Conservation (phyloP, 2,113 vertebrate genomes). For the Pristiophorus japonicus region DNA sequence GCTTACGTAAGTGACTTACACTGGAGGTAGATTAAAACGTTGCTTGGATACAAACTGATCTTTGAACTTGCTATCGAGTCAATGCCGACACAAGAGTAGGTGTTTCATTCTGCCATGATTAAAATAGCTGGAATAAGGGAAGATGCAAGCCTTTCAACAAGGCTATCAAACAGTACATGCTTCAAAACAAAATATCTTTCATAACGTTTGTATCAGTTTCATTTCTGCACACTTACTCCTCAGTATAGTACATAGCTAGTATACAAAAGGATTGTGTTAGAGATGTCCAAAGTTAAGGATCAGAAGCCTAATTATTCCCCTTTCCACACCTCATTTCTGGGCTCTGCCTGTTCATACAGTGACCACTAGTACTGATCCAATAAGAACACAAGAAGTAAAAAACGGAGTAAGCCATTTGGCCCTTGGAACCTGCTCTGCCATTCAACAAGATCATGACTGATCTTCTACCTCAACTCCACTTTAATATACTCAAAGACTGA, state of each 20-base stretch:
- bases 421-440: too few relatives aligned
- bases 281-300: neutral
- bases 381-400: too few relatives aligned
- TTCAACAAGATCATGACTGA: too few relatives aligned
- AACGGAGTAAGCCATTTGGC: too few relatives aligned
- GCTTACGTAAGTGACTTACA: slow-evolving; percentile 25
- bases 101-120: neutral
- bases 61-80: neutral
- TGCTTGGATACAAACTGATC: neutral
- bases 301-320: neutral
- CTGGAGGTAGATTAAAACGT: neutral
- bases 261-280: neutral
- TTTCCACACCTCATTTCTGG: neutral
- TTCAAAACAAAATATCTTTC: neutral
- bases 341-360: neutral
- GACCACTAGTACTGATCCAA: neutral
- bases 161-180: neutral
- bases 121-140: neutral
- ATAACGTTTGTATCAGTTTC: too few relatives aligned
- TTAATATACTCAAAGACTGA: too few relatives aligned
- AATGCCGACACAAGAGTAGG: neutral
- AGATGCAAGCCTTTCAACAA: neutral
- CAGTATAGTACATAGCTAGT: neutral
- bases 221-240: neutral
- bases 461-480: too few relatives aligned